Percentiles rank a stretch among this genome's conserved stretches.
Conservation (phyloP, 2,888 invertebrate genomes). For the Pherbina coryleti region DNA sequence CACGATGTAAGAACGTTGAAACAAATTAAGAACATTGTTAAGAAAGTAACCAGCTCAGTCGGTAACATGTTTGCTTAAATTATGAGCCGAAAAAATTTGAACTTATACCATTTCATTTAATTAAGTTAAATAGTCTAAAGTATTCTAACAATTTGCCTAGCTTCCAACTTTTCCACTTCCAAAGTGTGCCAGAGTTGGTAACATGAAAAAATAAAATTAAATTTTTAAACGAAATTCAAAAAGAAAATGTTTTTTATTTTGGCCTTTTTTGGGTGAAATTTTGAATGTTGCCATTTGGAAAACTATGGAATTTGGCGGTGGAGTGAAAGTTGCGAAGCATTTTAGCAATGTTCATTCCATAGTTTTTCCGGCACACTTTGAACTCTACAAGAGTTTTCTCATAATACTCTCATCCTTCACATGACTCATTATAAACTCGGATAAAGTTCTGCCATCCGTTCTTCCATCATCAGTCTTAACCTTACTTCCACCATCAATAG, state of each 20-base stretch:
- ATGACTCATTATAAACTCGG: too few relatives aligned
- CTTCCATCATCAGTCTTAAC: too few relatives aligned
- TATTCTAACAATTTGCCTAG: not conserved
- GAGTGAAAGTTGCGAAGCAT: too few relatives aligned
- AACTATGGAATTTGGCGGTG: too few relatives aligned
- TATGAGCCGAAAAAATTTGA: not conserved
- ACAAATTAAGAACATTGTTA: not conserved
- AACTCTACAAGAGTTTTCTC: too few relatives aligned
- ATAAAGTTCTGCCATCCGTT: too few relatives aligned
- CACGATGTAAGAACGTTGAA: conserved; percentile 28
- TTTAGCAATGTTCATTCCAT: too few relatives aligned
- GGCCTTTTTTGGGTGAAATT: not conserved
- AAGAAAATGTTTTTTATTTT: conserved; percentile 10
- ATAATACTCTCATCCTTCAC: too few relatives aligned
- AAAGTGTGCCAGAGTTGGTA: conserved; percentile 1
- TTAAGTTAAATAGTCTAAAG: too few relatives aligned
- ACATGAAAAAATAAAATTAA: conserved; percentile 4
- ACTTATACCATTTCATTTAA: not conserved
- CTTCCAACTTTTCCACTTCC: conserved; percentile 25
- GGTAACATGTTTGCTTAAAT: conserved; percentile 14
- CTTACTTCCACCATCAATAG: too few relatives aligned
- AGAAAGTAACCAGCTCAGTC: conserved; percentile 17
- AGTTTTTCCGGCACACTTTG: too few relatives aligned
- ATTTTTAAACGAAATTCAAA: conserved; percentile 2
- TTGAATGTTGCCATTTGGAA: not conserved